These are phyloP conservation scores for Drosophila athabasca DNA, from an alignment of 1,140 invertebrate species.

Conservation along the genomic window DNA sequence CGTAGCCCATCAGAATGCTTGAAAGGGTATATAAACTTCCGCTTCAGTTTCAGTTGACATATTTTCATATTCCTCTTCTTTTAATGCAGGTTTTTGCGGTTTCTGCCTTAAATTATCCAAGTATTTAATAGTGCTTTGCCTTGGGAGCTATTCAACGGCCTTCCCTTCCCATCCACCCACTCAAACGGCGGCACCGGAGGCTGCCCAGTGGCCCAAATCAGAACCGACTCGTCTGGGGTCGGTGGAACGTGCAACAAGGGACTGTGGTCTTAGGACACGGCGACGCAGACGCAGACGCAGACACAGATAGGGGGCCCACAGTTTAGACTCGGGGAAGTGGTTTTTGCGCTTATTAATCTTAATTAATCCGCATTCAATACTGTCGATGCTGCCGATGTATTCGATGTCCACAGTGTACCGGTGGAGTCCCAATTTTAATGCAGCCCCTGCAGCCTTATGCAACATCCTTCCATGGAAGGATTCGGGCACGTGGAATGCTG, in stretches of 20 bases:
- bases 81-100: background rate
- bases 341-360: slow-evolving; percentile 42
- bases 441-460: no score
- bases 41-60: no score
- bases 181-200: slow-evolving; percentile 9
- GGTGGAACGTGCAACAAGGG: slow-evolving; percentile 24
- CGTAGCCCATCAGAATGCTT: no score
- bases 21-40: no score
- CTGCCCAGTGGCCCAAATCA: slow-evolving; percentile 57
- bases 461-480: no score
- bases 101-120: slow-evolving; percentile 16
- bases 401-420: slow-evolving; percentile 5
- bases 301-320: background rate
- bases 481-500: no score
- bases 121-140: slow-evolving; percentile 12
- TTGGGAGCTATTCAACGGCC: background rate
- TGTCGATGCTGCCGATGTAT: slow-evolving; percentile 32
- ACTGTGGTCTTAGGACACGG: background rate
- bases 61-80: no score
- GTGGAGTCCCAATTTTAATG: no score
- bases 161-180: background rate
- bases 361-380: slow-evolving; percentile 25
- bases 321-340: slow-evolving; percentile 17
- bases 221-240: slow-evolving; percentile 11
- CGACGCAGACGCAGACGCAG: background rate